phyloP scores from a whole-genome alignment of 2,113 vertebrate genomes.

The Mus pahari region DNA sequence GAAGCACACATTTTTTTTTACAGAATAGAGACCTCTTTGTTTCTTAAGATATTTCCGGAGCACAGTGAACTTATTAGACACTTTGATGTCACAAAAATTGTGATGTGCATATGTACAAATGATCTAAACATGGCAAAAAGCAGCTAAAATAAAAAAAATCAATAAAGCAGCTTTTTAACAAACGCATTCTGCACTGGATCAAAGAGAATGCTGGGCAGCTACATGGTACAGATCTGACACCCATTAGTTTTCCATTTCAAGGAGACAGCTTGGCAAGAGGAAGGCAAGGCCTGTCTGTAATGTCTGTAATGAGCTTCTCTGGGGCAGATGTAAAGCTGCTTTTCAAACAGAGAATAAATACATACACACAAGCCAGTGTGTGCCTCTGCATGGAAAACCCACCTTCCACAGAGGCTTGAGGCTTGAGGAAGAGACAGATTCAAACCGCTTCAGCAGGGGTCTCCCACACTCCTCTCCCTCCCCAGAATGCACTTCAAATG shows the following conservation, averaged over 20 bases:
- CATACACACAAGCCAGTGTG: slow-evolving; percentile 70
- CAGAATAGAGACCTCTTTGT: slow-evolving; percentile 45
- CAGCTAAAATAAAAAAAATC: slow-evolving; percentile 81
- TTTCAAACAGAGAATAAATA: slow-evolving; percentile 74
- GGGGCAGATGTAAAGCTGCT: slow-evolving; percentile 73
- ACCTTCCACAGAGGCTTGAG: background rate
- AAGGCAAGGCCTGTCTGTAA: slow-evolving; percentile 82
- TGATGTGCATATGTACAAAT: slow-evolving; percentile 75
- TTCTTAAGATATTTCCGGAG: slow-evolving; percentile 66
- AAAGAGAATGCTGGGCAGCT: slow-evolving; percentile 84
- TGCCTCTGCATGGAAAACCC: background rate
- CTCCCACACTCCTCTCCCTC: too few relatives aligned
- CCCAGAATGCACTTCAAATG: background rate
- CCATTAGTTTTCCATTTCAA: slow-evolving; percentile 83
- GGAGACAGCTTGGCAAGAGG: slow-evolving; percentile 80
- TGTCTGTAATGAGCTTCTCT: slow-evolving; percentile 52
- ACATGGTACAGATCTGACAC: slow-evolving; percentile 80
- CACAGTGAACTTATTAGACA: slow-evolving; percentile 76
- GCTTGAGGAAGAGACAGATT: background rate
- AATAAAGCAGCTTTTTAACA: slow-evolving; percentile 86
- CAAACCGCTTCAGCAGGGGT: background rate
- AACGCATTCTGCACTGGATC: slow-evolving; percentile 83
- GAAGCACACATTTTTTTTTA: slow-evolving; percentile 59
- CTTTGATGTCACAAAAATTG: slow-evolving; percentile 85
- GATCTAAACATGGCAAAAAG: slow-evolving; percentile 82